Base-by-base conservation (phyloP, 1,140 invertebrate species). In the Euglossa dilemma region DNA sequence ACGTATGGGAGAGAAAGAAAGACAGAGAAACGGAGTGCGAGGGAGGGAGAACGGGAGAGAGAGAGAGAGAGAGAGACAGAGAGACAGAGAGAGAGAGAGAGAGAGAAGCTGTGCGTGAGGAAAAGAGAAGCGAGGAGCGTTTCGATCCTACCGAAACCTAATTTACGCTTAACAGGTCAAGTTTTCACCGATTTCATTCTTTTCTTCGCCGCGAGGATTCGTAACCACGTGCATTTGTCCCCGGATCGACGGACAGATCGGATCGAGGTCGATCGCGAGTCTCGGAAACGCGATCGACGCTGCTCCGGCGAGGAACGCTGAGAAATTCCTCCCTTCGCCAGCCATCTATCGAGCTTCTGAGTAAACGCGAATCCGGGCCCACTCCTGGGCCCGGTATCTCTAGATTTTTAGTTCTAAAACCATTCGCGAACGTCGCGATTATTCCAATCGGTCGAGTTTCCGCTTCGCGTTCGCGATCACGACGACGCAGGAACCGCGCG, bases 101-200 rank as follows among this genome's bases (percentile, higher is more conserved):
- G n/a, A n/a, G n/a, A n/a, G n/a, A n/a, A n/a, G n/a, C n/a, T n/a
- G n/a, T n/a, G n/a, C n/a, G n/a, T n/a, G n/a, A n/a, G 67, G 14
- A 20, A 64, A 28, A 50, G 16, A 16, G 8, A 28, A 36, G 20
- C 18, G 73, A 45, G 16, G 64, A 8, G 45, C 20, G 36, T 83
- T 61, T 57, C 43, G 28, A 71, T 78, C 66, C 57, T 56, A 71
- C 16, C 43, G 45, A 18, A 57, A 83, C 36, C 47, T 83, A 77
- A 69, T 69, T 83, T 79, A 84, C 82, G 82, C 76, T 79, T 80
- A 80, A 77, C 14, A 43, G 11, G 47, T 28, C 50, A 70, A 36
- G 45, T 66, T 73, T 36, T 20, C 14, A 36, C 28, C n/a, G 23
- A 9, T 66, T 66, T 72, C 36, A 59, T 57, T 52, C 16, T 52